Evolutionary conservation across 2,888 invertebrate genomes (phyloP).

Genomic region (Drosophila atripex): DNA sequence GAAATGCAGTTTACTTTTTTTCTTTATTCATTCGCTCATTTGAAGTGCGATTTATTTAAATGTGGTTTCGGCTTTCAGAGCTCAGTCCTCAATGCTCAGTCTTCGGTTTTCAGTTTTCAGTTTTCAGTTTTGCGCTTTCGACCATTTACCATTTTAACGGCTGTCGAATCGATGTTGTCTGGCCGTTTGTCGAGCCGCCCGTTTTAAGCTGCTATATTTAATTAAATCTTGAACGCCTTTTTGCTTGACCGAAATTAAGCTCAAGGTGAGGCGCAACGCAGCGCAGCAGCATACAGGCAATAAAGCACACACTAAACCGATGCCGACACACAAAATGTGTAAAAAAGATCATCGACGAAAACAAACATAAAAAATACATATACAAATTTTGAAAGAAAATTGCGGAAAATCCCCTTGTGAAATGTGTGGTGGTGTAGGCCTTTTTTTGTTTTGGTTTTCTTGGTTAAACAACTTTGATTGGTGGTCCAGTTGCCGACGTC

Average conservation of each 20-base stretch:
- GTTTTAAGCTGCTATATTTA: conserved; percentile 54
- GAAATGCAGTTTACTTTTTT: conserved; percentile 44
- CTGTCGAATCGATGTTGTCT: conserved; percentile 42
- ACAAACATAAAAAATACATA: conserved; percentile 16
- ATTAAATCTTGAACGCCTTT: conserved; percentile 65
- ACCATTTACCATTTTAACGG: conserved; percentile 43
- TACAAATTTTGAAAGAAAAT: conserved; percentile 31
- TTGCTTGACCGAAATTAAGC: conserved; percentile 76
- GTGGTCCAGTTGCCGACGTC: conserved; percentile 37
- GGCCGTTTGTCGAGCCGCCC: conserved; percentile 20
- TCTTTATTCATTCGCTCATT: conserved; percentile 27
- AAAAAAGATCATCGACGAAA: conserved; percentile 7
- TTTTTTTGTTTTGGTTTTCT: conserved; percentile 45
- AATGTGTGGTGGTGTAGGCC: conserved; percentile 64
- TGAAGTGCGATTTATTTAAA: conserved; percentile 67
- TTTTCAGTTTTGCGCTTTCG: conserved; percentile 7
- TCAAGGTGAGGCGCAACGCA: conserved; percentile 66
- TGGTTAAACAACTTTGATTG: conserved; percentile 26
- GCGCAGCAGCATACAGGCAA: conserved; percentile 31
- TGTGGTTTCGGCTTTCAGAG: conserved; percentile 26
- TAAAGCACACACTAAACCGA: conserved; percentile 5
- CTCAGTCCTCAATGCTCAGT: not conserved
- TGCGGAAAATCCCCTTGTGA: conserved; percentile 56
- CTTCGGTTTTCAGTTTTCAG: not conserved
- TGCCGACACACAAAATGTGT: conserved; percentile 1